A percentile compares a stretch with the other conserved stretches of the same genome.
phyloP scores from a whole-genome alignment of 2,797 vertebrate genomes.

The Diceros bicornis region DNA sequence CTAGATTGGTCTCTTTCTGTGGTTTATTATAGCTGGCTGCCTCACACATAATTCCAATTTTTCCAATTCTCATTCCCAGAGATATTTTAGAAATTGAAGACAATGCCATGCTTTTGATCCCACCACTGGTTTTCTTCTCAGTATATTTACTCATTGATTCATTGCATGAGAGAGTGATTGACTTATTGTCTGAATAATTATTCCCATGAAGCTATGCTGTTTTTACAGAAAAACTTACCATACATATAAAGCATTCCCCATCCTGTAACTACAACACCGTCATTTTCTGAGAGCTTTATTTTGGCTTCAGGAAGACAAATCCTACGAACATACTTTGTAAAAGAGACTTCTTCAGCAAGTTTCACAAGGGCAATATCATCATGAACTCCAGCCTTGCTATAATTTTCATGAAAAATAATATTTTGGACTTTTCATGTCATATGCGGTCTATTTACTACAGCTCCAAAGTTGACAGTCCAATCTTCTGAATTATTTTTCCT shows the following conservation, averaged over 20 bases:
- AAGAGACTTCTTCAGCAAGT: constrained; percentile 85
- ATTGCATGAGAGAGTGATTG: not conserved
- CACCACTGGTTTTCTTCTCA: not conserved
- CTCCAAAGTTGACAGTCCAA: constrained; percentile 89
- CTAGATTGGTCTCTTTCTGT: not conserved
- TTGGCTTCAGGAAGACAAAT: constrained; percentile 89
- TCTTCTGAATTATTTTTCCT: constrained; percentile 84
- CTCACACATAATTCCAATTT: not conserved
- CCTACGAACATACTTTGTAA: constrained; percentile 77
- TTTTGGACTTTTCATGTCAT: constrained; percentile 84
- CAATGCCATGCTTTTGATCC: not conserved
- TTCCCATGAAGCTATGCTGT: not conserved
- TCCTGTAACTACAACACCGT: constrained; percentile 86
- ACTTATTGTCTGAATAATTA: not conserved
- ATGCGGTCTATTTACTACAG: constrained; percentile 81
- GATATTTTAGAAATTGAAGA: not conserved
- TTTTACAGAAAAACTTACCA: constrained; percentile 80
- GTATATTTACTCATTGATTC: not conserved
- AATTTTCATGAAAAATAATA: constrained; percentile 88
- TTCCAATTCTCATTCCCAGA: not conserved
- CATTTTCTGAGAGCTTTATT: constrained; percentile 86
- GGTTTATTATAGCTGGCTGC: not conserved
- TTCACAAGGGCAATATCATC: constrained; percentile 89
- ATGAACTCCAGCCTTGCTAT: constrained; percentile 61
- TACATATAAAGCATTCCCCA: constrained; percentile 87